Evolutionary conservation across 1,140 invertebrate genomes (phyloP).

Genomic region (Chymomyza costata): DNA sequence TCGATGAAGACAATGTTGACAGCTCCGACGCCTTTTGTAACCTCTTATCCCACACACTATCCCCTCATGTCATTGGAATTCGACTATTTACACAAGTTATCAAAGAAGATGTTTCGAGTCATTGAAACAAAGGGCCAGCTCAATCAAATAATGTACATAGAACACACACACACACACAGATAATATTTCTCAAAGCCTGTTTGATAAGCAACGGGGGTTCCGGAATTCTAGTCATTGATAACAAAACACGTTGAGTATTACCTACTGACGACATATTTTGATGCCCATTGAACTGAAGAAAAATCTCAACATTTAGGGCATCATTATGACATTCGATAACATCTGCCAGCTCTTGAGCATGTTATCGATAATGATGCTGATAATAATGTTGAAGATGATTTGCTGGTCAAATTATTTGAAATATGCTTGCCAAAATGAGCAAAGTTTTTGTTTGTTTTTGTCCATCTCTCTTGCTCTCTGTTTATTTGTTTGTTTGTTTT

Average conservation of each 20-base stretch:
- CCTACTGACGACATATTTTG: too few species aligned
- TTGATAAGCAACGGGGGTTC: too few species aligned
- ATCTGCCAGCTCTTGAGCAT: too few species aligned
- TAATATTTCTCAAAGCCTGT: constrained; percentile 31
- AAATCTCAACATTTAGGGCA: constrained; percentile 62
- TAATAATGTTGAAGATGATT: constrained; percentile 7
- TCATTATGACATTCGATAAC: too few species aligned
- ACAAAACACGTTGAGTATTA: constrained; percentile 50
- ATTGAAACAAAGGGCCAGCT: constrained; percentile 65
- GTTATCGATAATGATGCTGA: constrained; percentile 39
- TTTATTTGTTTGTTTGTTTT: too few species aligned
- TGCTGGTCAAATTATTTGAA: constrained; percentile 33
- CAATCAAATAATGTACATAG: constrained; percentile 67
- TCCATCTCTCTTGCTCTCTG: constrained; percentile 4
- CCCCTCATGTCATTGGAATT: neutral
- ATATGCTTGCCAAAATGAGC: constrained; percentile 15
- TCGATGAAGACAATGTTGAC: neutral
- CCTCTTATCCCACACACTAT: constrained; percentile 2
- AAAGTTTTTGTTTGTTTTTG: constrained; percentile 26
- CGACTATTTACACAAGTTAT: constrained; percentile 61
- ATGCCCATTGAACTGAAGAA: constrained; percentile 58
- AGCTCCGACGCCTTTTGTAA: neutral
- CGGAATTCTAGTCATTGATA: constrained; percentile 29
- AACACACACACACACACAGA: constrained; percentile 37
- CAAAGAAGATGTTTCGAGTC: constrained; percentile 66